Evolutionary conservation across 2,113 vertebrate species (phyloP).

Genomic region (human (Homo sapiens)): GRCh38 chr11:44333001-44333500

Average conservation of each 20-base stretch:
- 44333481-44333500: constrained; percentile 15
- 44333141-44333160: too few relatives aligned
- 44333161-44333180: too few relatives aligned
- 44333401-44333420: background rate
- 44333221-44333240: too few relatives aligned
- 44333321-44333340: too few relatives aligned
- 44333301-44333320: too few relatives aligned
- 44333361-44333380: background rate
- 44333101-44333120: background rate
- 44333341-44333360: background rate
- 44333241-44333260: too few relatives aligned
- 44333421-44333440: background rate
- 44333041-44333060: background rate
- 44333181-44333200: too few relatives aligned
- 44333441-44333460: background rate
- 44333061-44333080: background rate
- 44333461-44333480: background rate
- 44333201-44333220: too few relatives aligned
- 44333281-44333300: too few relatives aligned
- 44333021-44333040: background rate
- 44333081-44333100: too few relatives aligned
- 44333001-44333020: background rate
- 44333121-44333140: too few relatives aligned
- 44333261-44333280: too few relatives aligned
- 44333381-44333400: background rate